Evolutionary conservation across 2,113 vertebrate genomes (phyloP), one percentile per base, ranked within the genome.

Genomic region (Bujurquina vittata): DNA sequence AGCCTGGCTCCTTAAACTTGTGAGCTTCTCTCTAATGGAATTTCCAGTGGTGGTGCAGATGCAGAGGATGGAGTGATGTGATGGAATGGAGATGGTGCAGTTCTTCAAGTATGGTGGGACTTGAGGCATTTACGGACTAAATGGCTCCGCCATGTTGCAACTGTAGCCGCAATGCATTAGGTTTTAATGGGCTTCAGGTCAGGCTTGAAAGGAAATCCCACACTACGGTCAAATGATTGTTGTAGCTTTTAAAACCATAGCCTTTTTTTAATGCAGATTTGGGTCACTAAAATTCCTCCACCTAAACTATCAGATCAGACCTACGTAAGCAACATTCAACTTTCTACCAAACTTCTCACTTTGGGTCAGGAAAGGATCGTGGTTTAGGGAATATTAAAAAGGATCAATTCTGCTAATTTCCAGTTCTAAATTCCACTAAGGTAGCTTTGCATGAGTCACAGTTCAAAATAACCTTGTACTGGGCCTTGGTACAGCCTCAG

Each of bases 111-210:
- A 84, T 84, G 29, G 31, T 1, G n/a, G 62, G 6, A 23, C 11
- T 29, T 1, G 14, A 73, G 22, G 84, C 81, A 65, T 87, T 75
- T 85, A 43, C 84, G 84, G 83, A 77, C 81, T 80, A 52, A 86
- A 82, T 55, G 83, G 62, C 80, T 79, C 46, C 15, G 2, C 23
- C 22, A 10, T 23, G 9, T 37, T 61, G 57, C 73, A 2, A n/a
- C 7, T 84, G 37, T 11, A 1, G 46, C 37, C 2, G 7, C 54
- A 26, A 29, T 18, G n/a, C 69, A 55, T 54, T 20, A 58, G 9
- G 26, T 12, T 22, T 58, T 18, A 29, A 69, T 4, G 49, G 0
- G 2, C 23, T 29, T 49, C 2, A 0, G 9, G 14, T 67, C 63
- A 49, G 40, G 15, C 63, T 49, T 29, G 40, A 65, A 65, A 65